Base-by-base conservation (phyloP, 2,888 invertebrate genomes). In the Agrenia bidenticulata region DNA sequence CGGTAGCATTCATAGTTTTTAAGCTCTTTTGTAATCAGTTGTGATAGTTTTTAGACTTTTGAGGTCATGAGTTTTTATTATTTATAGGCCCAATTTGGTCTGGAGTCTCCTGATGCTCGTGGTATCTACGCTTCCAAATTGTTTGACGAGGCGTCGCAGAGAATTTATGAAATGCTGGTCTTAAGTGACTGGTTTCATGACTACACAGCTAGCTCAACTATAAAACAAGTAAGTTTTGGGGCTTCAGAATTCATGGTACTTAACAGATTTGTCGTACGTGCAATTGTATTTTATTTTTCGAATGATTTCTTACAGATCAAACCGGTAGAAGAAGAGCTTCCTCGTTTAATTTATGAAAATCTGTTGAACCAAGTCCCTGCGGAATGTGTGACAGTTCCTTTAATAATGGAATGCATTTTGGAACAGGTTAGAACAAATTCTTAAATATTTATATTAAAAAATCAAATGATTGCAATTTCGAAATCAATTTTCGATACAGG, bases 341-440 rank as follows among this genome's bases (percentile, higher is more conserved):
- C 60, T 1, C 61, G 56, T 4, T 50, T 61, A 9, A 58, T 71
- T 50, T 74, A 74, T 24, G 67, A 74, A 11, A 61, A 59, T 39
- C 61, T 74, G 15, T 53, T 74, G 32, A 55, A 51, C 23, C 57
- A 61, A 59, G 61, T 74, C 45, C 74, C 74, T 9, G 37, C 72
- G 0, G 74, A 74, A 49, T 71, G 71, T 49, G 62, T 74, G 2
- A 72, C 74, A 7, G 54, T 72, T 11, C 67, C 73, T 2, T 59
- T 73, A 11, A 64, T 74, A 1, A 61, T 74, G 59, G 74, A 74
- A 59, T 65, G 70, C n/a, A 49, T 74, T 2, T 45, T 74, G 9
- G 70, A 70, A n/a, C 74, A 74, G 53, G 72, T 72, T 37, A 45
- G 7, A 11, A 39, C 7, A 7, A 7, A 39, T 39, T 39, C 9